Evolutionary conservation across 2,888 invertebrate genomes (phyloP), one percentile per base, ranked within the genome.

Genomic region (Pandemis cinnamomeana): DNA sequence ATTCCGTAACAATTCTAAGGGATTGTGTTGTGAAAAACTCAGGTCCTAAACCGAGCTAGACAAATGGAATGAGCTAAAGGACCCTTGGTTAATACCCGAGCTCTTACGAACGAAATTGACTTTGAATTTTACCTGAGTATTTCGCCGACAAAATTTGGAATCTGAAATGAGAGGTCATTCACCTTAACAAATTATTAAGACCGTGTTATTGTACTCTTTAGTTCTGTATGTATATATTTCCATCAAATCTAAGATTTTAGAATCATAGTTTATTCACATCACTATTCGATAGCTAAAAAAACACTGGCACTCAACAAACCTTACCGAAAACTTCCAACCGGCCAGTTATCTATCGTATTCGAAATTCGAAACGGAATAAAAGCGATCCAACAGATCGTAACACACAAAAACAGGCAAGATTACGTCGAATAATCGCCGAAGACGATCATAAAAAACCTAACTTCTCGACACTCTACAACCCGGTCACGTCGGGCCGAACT

Each of bases 401-500:
- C 71, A 76, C 71, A 77, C 78, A 79, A 81, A 77, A 80, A 78
- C 77, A 71, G 73, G 66, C 78, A 76, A 83, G 85, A 87, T 88
- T 83, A 87, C 85, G 77, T 79, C 80, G 82, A 87, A 89, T 90
- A 90, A 89, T 88, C 87, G 85, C 73, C 79, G 79, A 82, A 75
- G 76, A 72, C 81, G 77, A 84, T 86, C 86, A 88, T 90, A 91
- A 90, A 91, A 87, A 88, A 86, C 81, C 85, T 80, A 85, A 85
- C 79, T 81, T 83, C 80, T 80, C 81, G 80, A 82, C 82, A 27
- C 64, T 72, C 64, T 70, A 69, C 64, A 73, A 60, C 48, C 94
- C 82, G 86, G 88, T 89, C 94, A 94, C 94, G 94, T 94, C 88
- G 84, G 80, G 78, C 80, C 87, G 87, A 91, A 91, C 93, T 94